Evolutionary conservation across 2,888 invertebrate species (phyloP), one percentile per base, ranked within the genome.

Genomic region (Acanthosepion esculentum): DNA sequence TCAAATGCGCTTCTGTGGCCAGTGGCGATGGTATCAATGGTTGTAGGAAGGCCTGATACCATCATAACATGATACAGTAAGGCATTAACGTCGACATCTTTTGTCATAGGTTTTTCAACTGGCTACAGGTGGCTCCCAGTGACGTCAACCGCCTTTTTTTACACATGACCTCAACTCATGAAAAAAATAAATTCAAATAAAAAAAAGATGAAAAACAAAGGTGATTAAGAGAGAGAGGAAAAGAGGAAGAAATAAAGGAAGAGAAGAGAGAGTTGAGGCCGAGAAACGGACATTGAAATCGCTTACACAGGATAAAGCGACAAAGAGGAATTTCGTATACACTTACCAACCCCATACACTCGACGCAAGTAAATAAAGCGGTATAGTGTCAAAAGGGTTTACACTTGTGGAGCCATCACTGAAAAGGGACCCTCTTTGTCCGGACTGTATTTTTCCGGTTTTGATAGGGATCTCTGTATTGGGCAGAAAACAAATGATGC

Each of bases 61-160:
- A 78, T 78, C 78, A 78, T 33, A 33, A 78, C 78, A 33, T n/a
- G 78, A n/a, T 78, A n/a, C n/a, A 78, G n/a, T 12, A 15, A 78
- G 15, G 78, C n/a, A 3, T 78, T n/a, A 33, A 78, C 23, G 15
- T 12, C 78, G n/a, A 78, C 33, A 15, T n/a, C 78, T 78, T 78
- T 78, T 78, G 78, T 78, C n/a, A 78, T 8, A 3, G n/a, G 4
- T 78, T n/a, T 41, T 15, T 78, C 12, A 33, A 12, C 78, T n/a
- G 78, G 78, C 78, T n/a, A n/a, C 78, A 78, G n/a, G n/a, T 78
- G 78, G 78, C 78, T 78, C 78, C 78, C n/a, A n/a, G 26, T n/a
- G n/a, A 15, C n/a, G 12, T 6, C 33, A 18, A n/a, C n/a, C 7
- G n/a, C 10, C 15, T 78, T 78, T 78, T 78, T 33, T 15, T 12